phyloP scores from a whole-genome alignment of 2,113 vertebrate genomes.

The Rousettus leschenaultii region DNA sequence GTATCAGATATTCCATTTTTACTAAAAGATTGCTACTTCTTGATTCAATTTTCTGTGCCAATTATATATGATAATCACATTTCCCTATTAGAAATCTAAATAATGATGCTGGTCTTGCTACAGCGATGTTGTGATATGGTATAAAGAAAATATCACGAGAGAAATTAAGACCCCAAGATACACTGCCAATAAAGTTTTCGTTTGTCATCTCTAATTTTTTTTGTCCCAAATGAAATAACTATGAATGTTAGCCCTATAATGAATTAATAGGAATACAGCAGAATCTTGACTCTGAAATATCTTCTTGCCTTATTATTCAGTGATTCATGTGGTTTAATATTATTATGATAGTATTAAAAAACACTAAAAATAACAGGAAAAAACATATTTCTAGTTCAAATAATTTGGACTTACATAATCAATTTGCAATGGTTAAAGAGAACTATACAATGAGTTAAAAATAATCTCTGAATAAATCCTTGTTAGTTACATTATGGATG shows the following conservation, averaged over 20 bases:
- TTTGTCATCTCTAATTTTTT: neutral
- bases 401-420: neutral
- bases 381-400: neutral
- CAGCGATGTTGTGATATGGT: neutral
- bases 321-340: neutral
- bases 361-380: neutral
- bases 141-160: neutral
- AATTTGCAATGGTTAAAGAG: neutral
- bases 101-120: neutral
- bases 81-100: conserved; percentile 24
- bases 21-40: neutral
- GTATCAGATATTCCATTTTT: neutral
- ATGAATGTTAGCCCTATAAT: neutral
- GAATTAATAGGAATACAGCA: neutral
- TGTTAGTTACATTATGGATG: neutral
- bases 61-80: neutral
- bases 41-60: neutral
- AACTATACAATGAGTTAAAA: neutral
- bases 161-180: neutral
- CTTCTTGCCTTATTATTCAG: neutral
- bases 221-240: neutral
- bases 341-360: neutral
- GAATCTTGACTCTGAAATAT: neutral
- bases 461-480: neutral
- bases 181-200: neutral